Evolutionary conservation across 2,113 vertebrate genomes (phyloP), one percentile per base, ranked within the genome.

Genomic region (Empidonax alnorum): DNA sequence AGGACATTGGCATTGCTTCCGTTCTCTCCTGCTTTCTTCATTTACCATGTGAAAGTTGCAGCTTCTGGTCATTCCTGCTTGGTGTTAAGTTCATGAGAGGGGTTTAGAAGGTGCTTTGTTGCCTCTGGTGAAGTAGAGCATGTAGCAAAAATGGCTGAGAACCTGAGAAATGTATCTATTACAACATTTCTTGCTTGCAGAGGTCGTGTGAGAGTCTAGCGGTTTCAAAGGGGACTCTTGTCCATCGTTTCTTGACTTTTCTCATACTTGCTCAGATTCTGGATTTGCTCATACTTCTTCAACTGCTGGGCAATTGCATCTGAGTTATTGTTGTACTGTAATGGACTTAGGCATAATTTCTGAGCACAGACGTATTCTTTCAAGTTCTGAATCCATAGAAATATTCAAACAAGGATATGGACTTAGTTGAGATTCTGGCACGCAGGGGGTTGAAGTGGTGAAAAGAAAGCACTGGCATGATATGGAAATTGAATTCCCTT

Each of bases 391-490:
- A 41, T 92, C 73, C 55, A 39, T 1, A 73, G 84, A 76, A 95
- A 52, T 21, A 24, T 90, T 81, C 61, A 74, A 80, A 86, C 0
- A 1, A 88, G 52, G 46, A 84, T 86, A 33, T 65, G 73, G 79
- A 74, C 65, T 52, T 52, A 52, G 50, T 52, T 52, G 75, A 80
- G 39, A 50, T 86, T 92, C 53, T 93, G 83, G 47, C 30, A 44
- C 55, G 39, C 62, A 82, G 41, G 52, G 42, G 23, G 31, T 80
- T 24, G 27, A 94, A 58, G 42, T 86, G 59, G 52, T 89, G 53
- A 83, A 93, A 95, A 63, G 61, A 84, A 91, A 93, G 46, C 67
- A 44, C 44, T 93, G 25, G 30, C 61, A 68, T 94, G 62, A 41
- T 56, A 72, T 47, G 59, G 67, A 90, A 90, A 83, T 59, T 61